Evolutionary conservation across 1,140 invertebrate genomes (phyloP), one percentile per base, ranked within the genome.

Genomic region (Hyphantria cunea): DNA sequence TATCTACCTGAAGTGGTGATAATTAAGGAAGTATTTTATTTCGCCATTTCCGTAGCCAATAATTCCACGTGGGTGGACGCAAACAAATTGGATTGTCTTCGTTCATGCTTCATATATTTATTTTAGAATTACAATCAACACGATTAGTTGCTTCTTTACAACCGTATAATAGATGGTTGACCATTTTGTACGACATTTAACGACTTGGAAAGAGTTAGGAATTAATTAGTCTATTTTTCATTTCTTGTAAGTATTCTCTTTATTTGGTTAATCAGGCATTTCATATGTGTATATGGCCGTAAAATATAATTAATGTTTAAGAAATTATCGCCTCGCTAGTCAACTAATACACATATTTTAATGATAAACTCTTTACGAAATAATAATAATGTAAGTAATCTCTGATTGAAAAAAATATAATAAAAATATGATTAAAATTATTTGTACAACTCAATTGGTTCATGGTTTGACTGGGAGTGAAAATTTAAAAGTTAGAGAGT

Each of bases 101-200:
- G 39, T 31, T 58, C 37, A 49, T 49, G 45, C 34, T 48, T 34
- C 49, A 48, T 25, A 5, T 49, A 25, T 58, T 44, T 58, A 15
- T 13, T 58, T 44, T 58, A 15, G 10, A 45, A 58, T 58, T 58
- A 58, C 31, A 58, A 58, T 49, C 44, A 45, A 48, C 45, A 58
- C 55, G 47, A 58, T 58, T 58, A 58, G 55, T 11, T 12, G 33
- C 13, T 17, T 56, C 44, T 31, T 11, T 39, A 48, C 34, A 33
- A 49, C 44, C 44, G 15, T 6, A 6, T 58, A 49, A 58, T 58
- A 32, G 44, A 25, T 58, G 15, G n/a, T 13, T 58, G 13, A 33
- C 55, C 45, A 58, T 58, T 41, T 58, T 13, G 55, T 49, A 58
- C 25, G 55, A 58, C 55, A 58, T 49, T 49, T 58, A 48, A 58